These are phyloP conservation scores for Drosophila sp. DNA, from an alignment of 1,140 invertebrate species.

Conservation along the genomic window DNA sequence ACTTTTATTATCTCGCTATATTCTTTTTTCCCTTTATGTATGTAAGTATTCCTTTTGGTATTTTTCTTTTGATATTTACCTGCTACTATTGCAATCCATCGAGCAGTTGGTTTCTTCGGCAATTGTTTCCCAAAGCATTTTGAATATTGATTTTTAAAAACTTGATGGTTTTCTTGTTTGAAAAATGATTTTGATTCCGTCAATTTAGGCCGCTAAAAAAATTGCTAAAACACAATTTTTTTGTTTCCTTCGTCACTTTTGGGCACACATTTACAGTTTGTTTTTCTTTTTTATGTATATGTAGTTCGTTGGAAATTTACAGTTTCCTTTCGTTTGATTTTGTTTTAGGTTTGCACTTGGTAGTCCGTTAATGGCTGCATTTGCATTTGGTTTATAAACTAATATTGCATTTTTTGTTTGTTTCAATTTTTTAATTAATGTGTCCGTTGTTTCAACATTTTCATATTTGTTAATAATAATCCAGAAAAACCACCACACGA, in stretches of 20 bases:
- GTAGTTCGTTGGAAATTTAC: not conserved
- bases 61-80: conserved; percentile 67
- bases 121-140: conserved; percentile 82
- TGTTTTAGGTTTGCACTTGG: conserved; percentile 48
- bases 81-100: conserved; percentile 78
- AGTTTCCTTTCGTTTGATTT: conserved; percentile 30
- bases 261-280: conserved; percentile 62
- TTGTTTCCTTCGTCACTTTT: conserved; percentile 50
- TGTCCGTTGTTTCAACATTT: conserved; percentile 70
- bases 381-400: conserved; percentile 47
- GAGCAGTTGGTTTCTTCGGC: conserved; percentile 71
- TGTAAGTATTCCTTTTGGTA: conserved; percentile 41
- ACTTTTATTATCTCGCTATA: conserved; percentile 43
- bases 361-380: conserved; percentile 60
- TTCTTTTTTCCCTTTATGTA: conserved; percentile 2
- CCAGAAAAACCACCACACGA: conserved; percentile 47
- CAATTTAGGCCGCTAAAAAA: conserved; percentile 38
- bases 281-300: not conserved
- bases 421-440: conserved; percentile 40
- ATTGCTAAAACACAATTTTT: conserved; percentile 82
- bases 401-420: conserved; percentile 66
- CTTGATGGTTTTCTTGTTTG: conserved; percentile 15
- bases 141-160: conserved; percentile 35
- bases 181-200: conserved; percentile 30
- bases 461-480: conserved; percentile 47